Evolutionary conservation across 2,797 vertebrate genomes (phyloP), one percentile per base, ranked within the genome.

Genomic region (Liasis olivaceus): DNA sequence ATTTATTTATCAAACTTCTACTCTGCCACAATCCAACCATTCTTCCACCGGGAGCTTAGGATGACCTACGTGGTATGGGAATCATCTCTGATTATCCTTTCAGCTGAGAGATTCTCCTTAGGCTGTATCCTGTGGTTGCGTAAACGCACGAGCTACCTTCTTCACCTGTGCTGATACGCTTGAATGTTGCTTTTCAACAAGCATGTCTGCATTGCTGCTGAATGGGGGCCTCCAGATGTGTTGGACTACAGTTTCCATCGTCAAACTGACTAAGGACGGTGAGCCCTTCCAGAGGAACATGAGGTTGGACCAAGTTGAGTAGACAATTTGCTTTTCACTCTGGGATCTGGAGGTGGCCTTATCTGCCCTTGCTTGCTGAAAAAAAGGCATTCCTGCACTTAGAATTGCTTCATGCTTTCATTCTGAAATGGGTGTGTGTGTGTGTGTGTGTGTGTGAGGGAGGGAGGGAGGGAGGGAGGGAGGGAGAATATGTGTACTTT

Each of bases 341-440:
- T 84, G 56, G 28, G 20, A 22, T 22, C 5, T 26, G 13, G 6
- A 58, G 54, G 56, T 92, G 77, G 90, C 93, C 31, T 94, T 31
- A n/a, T 94, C 77, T 0, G 90, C n/a, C 77, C 85, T 60, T 94
- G 92, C 91, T 94, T 95, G 95, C 92, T 94, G 92, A 81, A 26
- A 91, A 90, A 81, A 90, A 92, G 95, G 92, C 72, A 92, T 95
- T 56, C 1, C 85, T 94, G 84, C 94, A 87, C 91, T 92, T 5
- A 0, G 1, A 93, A 87, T 89, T 92, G 94, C 91, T 95, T 94
- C 95, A 89, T 72, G 72, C 93, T 96, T 93, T 93, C 64, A 60
- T 94, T 95, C 93, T 0, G 5, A 4, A 8, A 94, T 92, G 91
- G 59, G 92, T 60, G 93, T 93, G 62, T 94, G 92, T 94, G 72